A percentile compares a stretch with the other conserved stretches of the same genome.
Conservation (phyloP, 2,888 invertebrate genomes). For the Cyaniris semiargus region DNA sequence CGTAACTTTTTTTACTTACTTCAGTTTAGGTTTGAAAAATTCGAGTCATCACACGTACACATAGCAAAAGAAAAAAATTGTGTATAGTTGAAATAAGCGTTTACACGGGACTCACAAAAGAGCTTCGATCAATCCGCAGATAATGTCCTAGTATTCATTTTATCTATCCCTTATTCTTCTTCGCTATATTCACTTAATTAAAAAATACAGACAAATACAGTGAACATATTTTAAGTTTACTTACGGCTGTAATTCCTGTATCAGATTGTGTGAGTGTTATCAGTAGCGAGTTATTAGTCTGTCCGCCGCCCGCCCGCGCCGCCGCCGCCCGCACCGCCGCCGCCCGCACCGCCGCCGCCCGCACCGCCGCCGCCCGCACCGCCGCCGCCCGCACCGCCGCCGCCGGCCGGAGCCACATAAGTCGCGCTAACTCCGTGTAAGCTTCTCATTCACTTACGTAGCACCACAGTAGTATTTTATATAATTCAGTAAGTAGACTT, state of each 20-base stretch:
- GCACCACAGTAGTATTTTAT: neutral
- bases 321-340: neutral
- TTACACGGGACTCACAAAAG: no score
- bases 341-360: neutral
- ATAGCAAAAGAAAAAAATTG: no score
- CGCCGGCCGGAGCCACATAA: constrained; percentile 3
- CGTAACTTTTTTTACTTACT: no score
- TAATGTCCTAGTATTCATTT: neutral
- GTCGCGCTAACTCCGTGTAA: neutral
- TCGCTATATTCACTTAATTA: neutral
- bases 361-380: neutral
- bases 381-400: no score
- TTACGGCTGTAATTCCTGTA: neutral
- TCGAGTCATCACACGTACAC: no score
- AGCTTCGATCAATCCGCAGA: no score
- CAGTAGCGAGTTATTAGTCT: constrained; percentile 9
- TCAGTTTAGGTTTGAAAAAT: no score
- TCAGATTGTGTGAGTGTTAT: neutral
- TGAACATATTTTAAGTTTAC: neutral
- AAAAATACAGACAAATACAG: neutral
- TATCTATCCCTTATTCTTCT: neutral
- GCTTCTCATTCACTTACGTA: neutral
- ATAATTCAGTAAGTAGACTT: no score
- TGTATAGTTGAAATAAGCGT: no score
- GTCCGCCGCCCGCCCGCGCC: neutral